Percentiles rank a stretch among this genome's conserved stretches.
Evolutionary conservation across 1,140 invertebrate species (phyloP).

Genomic region (Psix sp.): DNA sequence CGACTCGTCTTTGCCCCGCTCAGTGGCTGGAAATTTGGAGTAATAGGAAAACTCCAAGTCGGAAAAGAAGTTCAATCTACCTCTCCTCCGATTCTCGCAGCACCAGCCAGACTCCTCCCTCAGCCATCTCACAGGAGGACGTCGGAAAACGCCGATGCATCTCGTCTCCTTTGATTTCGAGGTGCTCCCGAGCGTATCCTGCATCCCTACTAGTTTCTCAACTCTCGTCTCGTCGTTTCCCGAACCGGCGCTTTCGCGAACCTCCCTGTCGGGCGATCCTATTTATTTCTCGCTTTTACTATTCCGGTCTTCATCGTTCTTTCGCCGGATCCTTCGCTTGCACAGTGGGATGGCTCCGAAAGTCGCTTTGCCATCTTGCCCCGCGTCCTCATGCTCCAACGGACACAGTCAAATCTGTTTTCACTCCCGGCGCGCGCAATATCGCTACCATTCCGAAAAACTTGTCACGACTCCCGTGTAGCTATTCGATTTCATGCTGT

Average conservation of each 20-base stretch:
- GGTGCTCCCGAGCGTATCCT: constrained; percentile 59
- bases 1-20: constrained; percentile 56
- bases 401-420: constrained; percentile 53
- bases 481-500: constrained; percentile 23
- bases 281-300: constrained; percentile 8
- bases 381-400: constrained; percentile 44
- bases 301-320: constrained; percentile 9
- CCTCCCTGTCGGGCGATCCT: constrained; percentile 20
- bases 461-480: constrained; percentile 31
- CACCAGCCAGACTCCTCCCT: constrained; percentile 38
- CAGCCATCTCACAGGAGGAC: constrained; percentile 57
- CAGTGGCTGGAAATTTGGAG: constrained; percentile 71
- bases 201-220: constrained; percentile 49
- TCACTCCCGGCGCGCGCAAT: constrained; percentile 45
- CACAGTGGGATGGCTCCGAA: constrained; percentile 59
- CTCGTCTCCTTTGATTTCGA: constrained; percentile 74
- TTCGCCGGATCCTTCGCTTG: constrained; percentile 26
- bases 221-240: constrained; percentile 9
- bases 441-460: constrained; percentile 46
- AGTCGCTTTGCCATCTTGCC: constrained; percentile 66
- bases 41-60: constrained; percentile 75
- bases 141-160: constrained; percentile 66
- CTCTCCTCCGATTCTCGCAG: constrained; percentile 45
- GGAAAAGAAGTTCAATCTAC: constrained; percentile 75
- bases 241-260: constrained; percentile 20